A percentile compares a stretch with the other conserved stretches of the same genome.
Evolutionary conservation across 2,888 invertebrate genomes (phyloP).

Genomic region (Hesperia comma): DNA sequence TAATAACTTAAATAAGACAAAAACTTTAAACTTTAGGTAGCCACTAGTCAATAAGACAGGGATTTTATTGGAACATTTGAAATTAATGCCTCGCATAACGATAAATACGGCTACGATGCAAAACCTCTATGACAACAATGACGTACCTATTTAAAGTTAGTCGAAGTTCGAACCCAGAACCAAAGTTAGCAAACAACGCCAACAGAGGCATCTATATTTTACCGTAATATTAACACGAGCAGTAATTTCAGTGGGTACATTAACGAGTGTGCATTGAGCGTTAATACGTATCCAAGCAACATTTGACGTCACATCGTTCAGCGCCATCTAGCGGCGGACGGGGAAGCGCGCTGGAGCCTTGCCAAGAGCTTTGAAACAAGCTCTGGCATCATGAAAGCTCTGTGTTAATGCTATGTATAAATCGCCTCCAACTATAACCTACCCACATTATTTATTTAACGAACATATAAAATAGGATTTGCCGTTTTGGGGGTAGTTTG

Average conservation of each 20-base stretch:
- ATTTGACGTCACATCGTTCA: constrained; percentile 35
- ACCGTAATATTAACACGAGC: background rate
- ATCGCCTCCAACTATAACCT: constrained; percentile 41
- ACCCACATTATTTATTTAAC: constrained; percentile 34
- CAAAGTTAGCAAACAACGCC: too few species aligned
- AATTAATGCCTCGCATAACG: too few species aligned
- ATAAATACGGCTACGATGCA: too few species aligned
- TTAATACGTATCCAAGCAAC: constrained; percentile 8
- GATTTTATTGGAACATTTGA: too few species aligned
- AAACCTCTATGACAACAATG: too few species aligned
- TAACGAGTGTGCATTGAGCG: constrained; percentile 12
- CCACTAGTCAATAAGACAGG: too few species aligned
- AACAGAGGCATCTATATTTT: too few species aligned
- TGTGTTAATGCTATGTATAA: constrained; percentile 52
- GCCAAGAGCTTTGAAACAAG: constrained; percentile 72
- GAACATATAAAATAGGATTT: constrained; percentile 34
- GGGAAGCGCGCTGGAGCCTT: constrained; percentile 58
- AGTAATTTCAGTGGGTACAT: background rate
- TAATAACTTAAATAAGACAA: too few species aligned
- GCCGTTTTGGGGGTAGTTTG: constrained; percentile 17
- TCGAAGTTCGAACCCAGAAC: too few species aligned
- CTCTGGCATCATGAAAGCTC: constrained; percentile 63
- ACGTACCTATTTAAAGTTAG: too few species aligned
- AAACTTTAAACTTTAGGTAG: too few species aligned
- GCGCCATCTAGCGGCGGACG: constrained; percentile 64